Evolutionary conservation across 2,888 invertebrate genomes (phyloP).

Genomic region (Crioceris asparagi): DNA sequence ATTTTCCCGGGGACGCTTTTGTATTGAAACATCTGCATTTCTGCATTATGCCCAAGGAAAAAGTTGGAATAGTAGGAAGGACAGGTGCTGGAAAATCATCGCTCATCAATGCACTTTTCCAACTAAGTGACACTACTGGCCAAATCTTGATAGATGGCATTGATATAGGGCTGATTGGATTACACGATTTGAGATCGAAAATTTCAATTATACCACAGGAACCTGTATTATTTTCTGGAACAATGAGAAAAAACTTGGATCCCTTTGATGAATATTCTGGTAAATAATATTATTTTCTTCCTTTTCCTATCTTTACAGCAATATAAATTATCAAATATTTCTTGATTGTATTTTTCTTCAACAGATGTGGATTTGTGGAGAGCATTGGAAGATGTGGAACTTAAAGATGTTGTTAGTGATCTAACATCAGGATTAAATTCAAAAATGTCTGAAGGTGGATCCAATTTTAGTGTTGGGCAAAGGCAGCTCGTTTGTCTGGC

Average conservation of each 20-base stretch:
- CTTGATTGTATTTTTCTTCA: not conserved
- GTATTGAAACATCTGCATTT: constrained; percentile 68
- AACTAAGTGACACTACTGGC: constrained; percentile 48
- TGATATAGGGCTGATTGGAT: constrained; percentile 40
- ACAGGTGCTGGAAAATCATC: constrained; percentile 75
- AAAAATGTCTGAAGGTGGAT: constrained; percentile 49
- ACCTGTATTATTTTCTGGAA: constrained; percentile 66
- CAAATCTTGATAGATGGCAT: constrained; percentile 51
- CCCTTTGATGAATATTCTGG: constrained; percentile 66
- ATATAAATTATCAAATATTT: no score
- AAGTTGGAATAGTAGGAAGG: constrained; percentile 71
- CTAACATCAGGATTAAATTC: constrained; percentile 40
- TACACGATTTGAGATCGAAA: constrained; percentile 43
- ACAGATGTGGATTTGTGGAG: constrained; percentile 63
- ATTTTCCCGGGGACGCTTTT: constrained; percentile 54
- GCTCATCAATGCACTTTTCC: constrained; percentile 58
- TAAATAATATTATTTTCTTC: constrained; percentile 1
- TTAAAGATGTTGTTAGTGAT: constrained; percentile 49
- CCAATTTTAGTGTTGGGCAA: constrained; percentile 41
- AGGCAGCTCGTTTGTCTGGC: constrained; percentile 60
- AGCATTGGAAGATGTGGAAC: constrained; percentile 69
- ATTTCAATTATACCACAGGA: constrained; percentile 49
- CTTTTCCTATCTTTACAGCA: not conserved
- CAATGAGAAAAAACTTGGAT: constrained; percentile 81
- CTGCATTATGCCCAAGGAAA: constrained; percentile 54